Base-by-base conservation (phyloP, 2,113 vertebrate species). In the Zosterops japonicus region DNA sequence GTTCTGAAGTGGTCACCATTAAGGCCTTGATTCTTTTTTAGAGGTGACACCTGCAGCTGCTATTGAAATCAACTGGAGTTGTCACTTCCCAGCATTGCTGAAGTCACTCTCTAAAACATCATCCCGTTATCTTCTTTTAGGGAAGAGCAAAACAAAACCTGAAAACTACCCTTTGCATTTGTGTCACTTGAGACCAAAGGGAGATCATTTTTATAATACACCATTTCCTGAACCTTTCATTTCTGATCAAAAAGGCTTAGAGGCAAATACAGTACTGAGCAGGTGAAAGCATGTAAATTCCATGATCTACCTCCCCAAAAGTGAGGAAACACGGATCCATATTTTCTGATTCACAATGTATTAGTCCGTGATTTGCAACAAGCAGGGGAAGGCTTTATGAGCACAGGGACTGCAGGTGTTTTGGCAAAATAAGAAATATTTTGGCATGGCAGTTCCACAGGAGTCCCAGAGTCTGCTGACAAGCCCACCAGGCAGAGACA, bases 21-120 rank as follows among this genome's bases (percentile, higher is more conserved):
- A 91, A 90, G 84, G 87, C 78, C 79, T 90, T 68, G 67, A 67
- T 90, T 90, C 90, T 86, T 94, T 95, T 96, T 95, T 93, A 95
- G 90, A 97, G 92, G 93, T 90, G 88, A 94, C 95, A 96, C 94
- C 96, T 96, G 93, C 95, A 94, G 93, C 93, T 96, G 92, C 96
- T 92, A 89, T 81, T 95, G 94, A 96, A 96, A 87, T 88, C 91
- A 96, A 70, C 63, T 60, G 35, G 82, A 90, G 85, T 94, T 92
- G 92, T 86, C 88, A 95, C 64, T 78, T 41, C 17, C 23, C 79
- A 86, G 85, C 27, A 83, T 31, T 77, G 71, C 82, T 70, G 4
- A 83, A 92, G 71, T 50, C 83, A 77, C 22, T n/a, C 47, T 44
- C 87, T 81, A 83, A 74, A 95, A 63, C 82, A 70, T 74, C 52